Base-by-base conservation (phyloP, 1,140 invertebrate species). In the Hesperophylax magnus region DNA sequence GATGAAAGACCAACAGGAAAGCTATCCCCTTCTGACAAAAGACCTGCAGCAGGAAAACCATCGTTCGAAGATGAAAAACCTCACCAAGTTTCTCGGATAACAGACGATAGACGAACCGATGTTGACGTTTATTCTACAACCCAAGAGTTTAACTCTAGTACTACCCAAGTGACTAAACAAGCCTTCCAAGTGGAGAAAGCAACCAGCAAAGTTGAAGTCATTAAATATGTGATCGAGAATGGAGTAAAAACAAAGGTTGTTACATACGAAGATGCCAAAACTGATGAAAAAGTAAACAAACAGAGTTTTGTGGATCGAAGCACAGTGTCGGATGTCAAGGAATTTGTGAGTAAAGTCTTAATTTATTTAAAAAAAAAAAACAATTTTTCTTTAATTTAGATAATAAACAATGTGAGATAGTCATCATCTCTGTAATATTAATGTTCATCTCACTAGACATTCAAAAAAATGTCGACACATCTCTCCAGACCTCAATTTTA, bases 221-320 rank as follows among this genome's bases (percentile, higher is more conserved):
- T 88, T 14, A 86, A 87, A 56, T 91, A 91, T 74, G 87, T 90
- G 20, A 91, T 88, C 24, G 88, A 91, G 84, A 91, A 91, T 84
- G 89, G 89, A n/a, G 86, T 91, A 61, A 90, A 87, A 8, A 89
- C 87, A 31, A 91, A 89, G 84, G 85, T 87, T 82, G 89, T 89
- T 31, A 91, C 89, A 47, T 91, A 90, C 61, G 89, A 90, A 85
- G 89, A 91, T 82, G 87, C 88, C 8, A 89, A 90, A 85, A 89
- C 87, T 84, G 89, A 91, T 77, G 89, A 90, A 24, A 90, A 90
- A 82, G 85, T 90, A 75, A 89, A 86, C 83, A 90, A 88, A 17
- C 86, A 90, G 84, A 88, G 88, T 82, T 90, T 88, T 86, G 88
- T 90, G 83, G 89, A 91, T 83, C 89, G 90, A 81, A 90, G 87